A percentile compares a stretch with the other conserved stretches of the same genome.
Conservation (phyloP, 2,113 vertebrate species). For the Coturnix japonica region DNA sequence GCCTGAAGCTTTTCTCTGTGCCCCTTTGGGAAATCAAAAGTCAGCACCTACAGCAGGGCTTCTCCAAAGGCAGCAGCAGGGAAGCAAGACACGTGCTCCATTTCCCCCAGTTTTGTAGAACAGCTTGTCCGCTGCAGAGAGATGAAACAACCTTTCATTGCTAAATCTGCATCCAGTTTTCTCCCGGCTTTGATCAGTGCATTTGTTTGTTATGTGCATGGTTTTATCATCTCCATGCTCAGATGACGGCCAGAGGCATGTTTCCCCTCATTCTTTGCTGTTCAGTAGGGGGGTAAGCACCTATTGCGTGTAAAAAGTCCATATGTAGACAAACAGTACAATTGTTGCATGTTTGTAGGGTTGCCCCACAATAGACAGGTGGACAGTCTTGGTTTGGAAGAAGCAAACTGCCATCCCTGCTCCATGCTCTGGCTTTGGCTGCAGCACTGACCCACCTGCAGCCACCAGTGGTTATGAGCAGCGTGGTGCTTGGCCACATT, state of each 20-base stretch:
- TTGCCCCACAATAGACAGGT: not conserved
- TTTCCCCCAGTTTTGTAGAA: not conserved
- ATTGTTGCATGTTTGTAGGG: fast-evolving
- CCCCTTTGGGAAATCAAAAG: not conserved
- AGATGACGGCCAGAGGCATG: not conserved
- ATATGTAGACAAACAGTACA: not conserved
- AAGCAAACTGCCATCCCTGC: not conserved
- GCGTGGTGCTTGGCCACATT: not conserved
- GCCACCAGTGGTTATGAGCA: not conserved
- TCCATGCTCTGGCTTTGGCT: not conserved
- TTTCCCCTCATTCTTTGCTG: not conserved
- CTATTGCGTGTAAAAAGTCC: not conserved
- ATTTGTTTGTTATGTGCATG: fast-evolving
- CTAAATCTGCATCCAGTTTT: not conserved
- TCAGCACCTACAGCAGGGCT: not conserved
- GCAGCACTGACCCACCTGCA: not conserved
- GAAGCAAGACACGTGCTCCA: not conserved
- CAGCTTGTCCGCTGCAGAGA: not conserved
- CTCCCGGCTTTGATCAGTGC: not conserved
- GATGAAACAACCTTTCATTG: not conserved
- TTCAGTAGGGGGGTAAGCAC: not conserved
- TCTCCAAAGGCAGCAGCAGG: not conserved
- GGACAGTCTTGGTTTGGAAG: not conserved
- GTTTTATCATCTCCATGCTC: not conserved
- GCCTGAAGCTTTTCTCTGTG: not conserved